phyloP scores from a whole-genome alignment of 1,140 invertebrate genomes.

The Calephelis virginiensis region DNA sequence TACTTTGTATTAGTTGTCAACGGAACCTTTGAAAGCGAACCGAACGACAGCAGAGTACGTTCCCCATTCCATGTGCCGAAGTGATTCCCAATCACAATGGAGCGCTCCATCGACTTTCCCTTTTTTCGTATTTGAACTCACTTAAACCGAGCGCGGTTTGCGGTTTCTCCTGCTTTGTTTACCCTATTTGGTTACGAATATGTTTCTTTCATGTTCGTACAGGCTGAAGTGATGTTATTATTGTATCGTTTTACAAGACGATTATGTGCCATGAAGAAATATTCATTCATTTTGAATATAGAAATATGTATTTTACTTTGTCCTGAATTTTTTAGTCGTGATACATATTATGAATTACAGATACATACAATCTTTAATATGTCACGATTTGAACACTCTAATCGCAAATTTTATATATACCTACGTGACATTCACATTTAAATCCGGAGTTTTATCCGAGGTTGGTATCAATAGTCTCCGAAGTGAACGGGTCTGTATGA shows the following conservation, averaged over 20 bases:
- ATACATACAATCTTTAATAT: too few relatives aligned
- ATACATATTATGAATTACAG: too few relatives aligned
- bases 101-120: conserved; percentile 44
- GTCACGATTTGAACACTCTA: too few relatives aligned
- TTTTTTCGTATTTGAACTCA: conserved; percentile 73
- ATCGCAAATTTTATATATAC: too few relatives aligned
- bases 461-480: too few relatives aligned
- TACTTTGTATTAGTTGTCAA: conserved; percentile 12
- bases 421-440: too few relatives aligned
- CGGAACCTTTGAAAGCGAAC: conserved; percentile 27
- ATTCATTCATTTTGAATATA: background rate
- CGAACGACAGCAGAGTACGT: conserved; percentile 18
- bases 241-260: conserved; percentile 50
- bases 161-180: conserved; percentile 54
- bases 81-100: conserved; percentile 62
- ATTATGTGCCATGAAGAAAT: conserved; percentile 15
- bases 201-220: conserved; percentile 44
- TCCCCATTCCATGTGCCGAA: conserved; percentile 39
- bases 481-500: too few relatives aligned
- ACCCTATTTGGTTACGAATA: conserved; percentile 49
- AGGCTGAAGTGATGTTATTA: conserved; percentile 44
- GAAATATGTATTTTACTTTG: too few relatives aligned
- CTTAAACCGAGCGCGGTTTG: conserved; percentile 61
- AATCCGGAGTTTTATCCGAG: too few relatives aligned
- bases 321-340: too few relatives aligned